Evolutionary conservation across 1,140 invertebrate species (phyloP), one percentile per base, ranked within the genome.

Genomic region (Drosophila nigromelanica): DNA sequence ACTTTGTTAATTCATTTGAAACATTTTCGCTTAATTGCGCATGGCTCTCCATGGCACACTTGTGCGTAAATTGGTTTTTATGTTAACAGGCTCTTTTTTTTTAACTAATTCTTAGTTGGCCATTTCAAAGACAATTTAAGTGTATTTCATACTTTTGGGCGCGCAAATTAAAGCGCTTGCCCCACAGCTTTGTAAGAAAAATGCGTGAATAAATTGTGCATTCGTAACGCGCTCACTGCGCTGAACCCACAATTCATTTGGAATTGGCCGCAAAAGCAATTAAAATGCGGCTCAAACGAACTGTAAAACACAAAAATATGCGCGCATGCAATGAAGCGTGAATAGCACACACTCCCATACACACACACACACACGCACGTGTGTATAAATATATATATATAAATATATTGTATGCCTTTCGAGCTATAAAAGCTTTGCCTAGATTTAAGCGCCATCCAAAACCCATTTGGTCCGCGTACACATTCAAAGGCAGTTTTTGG

Each of bases 201-300:
- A 33, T 4, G 71, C 24, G 39, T 72, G 69, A 30, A 72, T 72
- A 56, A 74, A 70, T 70, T 70, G 59, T 48, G 47, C 54, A 56
- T 58, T 37, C 35, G 27, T 58, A 35, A 51, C 35, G 39, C 37
- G 14, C 30, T 30, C 66, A 62, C 5, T n/a, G 11, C 40, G 15
- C 27, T 43, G 18, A 2, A 18, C 18, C 2, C 58, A 40, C 7
- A 8, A 8, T 4, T 14, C 14, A 35, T 24, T 12, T 24, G 11
- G 30, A 70, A 76, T 43, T 75, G 74, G 55, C 48, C 56, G 64
- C 47, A 83, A 89, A 87, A 80, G 69, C 83, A 87, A 89, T 87
- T 87, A 89, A 89, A 70, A 77, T 89, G 33, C 12, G 67, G 52
- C 71, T 68, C 78, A 82, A 81, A 64, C 78, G 71, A 78, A 78